A percentile compares a stretch with the other conserved stretches of the same genome.
phyloP scores from a whole-genome alignment of 2,888 invertebrate genomes.

The Antitype chi region DNA sequence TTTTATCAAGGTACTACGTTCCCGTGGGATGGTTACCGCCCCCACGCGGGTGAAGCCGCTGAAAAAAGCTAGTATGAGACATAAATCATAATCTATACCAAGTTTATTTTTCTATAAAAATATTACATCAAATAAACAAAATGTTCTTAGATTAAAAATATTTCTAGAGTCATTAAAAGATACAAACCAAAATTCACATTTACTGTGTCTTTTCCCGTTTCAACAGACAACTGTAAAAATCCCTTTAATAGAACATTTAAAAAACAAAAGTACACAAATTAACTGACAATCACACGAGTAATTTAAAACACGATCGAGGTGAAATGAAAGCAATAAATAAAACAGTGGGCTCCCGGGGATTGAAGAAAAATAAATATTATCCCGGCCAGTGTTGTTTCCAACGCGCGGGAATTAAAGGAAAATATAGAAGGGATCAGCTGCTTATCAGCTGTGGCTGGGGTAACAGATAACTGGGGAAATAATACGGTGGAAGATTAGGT shows the following conservation, averaged over 20 bases:
- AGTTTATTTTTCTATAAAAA: no score
- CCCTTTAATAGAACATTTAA: constrained; percentile 51
- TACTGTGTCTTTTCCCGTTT: neutral
- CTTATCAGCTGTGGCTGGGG: constrained; percentile 53
- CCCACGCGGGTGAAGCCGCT: no score
- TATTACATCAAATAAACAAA: no score
- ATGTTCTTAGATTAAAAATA: neutral
- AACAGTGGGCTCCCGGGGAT: constrained; percentile 72
- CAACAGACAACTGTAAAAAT: constrained; percentile 16
- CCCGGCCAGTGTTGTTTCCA: constrained; percentile 64
- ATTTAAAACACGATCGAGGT: constrained; percentile 81
- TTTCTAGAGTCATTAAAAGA: neutral
- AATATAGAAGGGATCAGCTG: constrained; percentile 64
- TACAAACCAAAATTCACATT: neutral
- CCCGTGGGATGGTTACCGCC: no score
- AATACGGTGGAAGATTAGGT: constrained; percentile 36
- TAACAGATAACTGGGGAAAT: constrained; percentile 34
- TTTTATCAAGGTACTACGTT: no score
- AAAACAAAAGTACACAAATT: constrained; percentile 73
- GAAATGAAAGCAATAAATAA: constrained; percentile 81
- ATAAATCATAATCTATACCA: no score
- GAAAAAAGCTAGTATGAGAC: no score
- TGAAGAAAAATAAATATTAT: constrained; percentile 76
- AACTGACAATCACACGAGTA: constrained; percentile 80
- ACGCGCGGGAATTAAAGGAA: constrained; percentile 62